Percentiles rank a stretch among this genome's conserved stretches.
Conservation (phyloP, 2,113 vertebrate species). For the Pluvialis apricaria region DNA sequence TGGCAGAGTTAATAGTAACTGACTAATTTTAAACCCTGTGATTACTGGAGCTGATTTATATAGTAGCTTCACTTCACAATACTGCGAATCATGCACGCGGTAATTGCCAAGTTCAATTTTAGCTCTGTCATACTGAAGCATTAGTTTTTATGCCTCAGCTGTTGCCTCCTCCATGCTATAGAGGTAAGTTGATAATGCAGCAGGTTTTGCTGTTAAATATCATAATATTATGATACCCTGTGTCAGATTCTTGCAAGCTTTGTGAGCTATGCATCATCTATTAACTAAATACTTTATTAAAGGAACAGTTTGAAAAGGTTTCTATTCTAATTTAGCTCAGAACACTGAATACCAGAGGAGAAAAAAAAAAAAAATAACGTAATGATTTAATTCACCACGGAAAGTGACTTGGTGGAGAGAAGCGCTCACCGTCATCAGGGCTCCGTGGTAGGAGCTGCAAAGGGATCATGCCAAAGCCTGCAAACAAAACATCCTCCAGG, state of each 20-base stretch:
- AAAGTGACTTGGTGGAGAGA: background rate
- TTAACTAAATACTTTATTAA: constrained; percentile 61
- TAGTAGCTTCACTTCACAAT: constrained; percentile 75
- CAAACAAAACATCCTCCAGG: background rate
- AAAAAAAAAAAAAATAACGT: background rate
- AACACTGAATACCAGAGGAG: background rate
- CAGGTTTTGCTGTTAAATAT: constrained; percentile 69
- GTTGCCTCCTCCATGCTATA: constrained; percentile 67
- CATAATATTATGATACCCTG: constrained; percentile 79
- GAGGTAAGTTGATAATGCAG: constrained; percentile 76
- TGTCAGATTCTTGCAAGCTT: constrained; percentile 70
- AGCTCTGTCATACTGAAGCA: constrained; percentile 77
- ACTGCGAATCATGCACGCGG: constrained; percentile 59
- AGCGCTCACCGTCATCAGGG: background rate
- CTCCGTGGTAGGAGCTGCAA: background rate
- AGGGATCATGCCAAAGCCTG: background rate
- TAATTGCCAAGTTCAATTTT: constrained; percentile 82
- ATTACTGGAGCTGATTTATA: constrained; percentile 81
- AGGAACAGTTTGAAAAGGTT: constrained; percentile 39
- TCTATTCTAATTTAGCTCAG: constrained; percentile 3
- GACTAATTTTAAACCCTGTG: constrained; percentile 82
- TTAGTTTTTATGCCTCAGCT: constrained; percentile 72
- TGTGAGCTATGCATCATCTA: constrained; percentile 62
- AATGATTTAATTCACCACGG: background rate
- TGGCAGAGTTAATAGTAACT: constrained; percentile 75